Conservation (phyloP, 2,888 invertebrate species). For the Orthonevra nobilis region DNA sequence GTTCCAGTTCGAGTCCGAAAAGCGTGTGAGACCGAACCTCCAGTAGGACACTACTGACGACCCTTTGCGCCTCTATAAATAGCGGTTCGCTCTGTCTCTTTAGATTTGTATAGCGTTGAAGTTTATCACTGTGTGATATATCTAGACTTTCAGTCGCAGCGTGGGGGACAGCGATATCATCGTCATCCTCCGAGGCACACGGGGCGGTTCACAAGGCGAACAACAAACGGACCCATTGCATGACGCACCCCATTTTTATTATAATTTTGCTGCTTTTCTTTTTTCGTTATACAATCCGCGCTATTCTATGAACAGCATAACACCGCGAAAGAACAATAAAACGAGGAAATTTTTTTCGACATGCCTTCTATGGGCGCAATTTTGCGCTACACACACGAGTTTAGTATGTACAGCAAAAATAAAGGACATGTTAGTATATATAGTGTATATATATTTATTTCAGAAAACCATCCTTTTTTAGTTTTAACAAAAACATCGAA, state of each 20-base stretch:
- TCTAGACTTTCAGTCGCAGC: constrained; percentile 39
- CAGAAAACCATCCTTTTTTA: constrained; percentile 32
- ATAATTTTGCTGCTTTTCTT: constrained; percentile 11
- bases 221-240: constrained; percentile 49
- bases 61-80: constrained; percentile 58
- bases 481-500: constrained; percentile 58
- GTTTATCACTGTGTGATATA: constrained; percentile 43
- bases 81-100: constrained; percentile 42
- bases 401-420: too few species aligned
- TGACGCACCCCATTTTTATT: constrained; percentile 62
- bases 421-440: not conserved
- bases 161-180: constrained; percentile 60
- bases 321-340: constrained; percentile 58
- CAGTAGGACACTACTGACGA: constrained; percentile 29
- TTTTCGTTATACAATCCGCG: constrained; percentile 6
- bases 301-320: constrained; percentile 4
- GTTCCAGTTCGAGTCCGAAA: constrained; percentile 61
- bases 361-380: constrained; percentile 34
- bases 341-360: constrained; percentile 54
- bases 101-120: constrained; percentile 31
- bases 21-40: constrained; percentile 31
- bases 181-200: constrained; percentile 28
- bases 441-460: not conserved
- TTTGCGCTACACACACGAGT: not conserved
- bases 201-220: constrained; percentile 47